phyloP scores from a whole-genome alignment of 2,113 vertebrate genomes.

The Hypocryptadius cinnamomeus region DNA sequence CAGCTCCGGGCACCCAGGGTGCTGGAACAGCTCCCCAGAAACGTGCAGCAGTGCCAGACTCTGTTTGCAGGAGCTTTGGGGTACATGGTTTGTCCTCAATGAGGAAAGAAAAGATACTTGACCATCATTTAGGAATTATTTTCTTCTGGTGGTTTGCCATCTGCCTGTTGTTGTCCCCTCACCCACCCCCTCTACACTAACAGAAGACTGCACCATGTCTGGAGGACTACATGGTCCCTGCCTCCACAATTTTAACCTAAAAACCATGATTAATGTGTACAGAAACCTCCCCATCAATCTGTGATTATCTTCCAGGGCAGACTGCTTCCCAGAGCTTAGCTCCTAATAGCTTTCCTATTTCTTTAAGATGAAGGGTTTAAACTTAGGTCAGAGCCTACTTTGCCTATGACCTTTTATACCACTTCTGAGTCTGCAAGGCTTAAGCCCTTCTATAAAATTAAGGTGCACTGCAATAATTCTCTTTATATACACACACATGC shows the following conservation, averaged over 20 bases:
- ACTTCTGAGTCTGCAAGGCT: background rate
- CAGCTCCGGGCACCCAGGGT: background rate
- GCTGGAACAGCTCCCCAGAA: background rate
- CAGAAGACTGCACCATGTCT: background rate
- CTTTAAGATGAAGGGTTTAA: background rate
- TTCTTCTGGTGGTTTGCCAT: background rate
- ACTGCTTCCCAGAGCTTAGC: background rate
- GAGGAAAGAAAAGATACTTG: background rate
- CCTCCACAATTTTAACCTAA: background rate
- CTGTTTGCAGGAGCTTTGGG: background rate
- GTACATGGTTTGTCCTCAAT: background rate
- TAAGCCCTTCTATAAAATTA: background rate
- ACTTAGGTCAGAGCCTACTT: background rate
- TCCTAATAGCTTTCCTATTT: background rate
- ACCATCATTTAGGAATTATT: background rate
- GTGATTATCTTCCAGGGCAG: background rate
- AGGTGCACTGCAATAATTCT: background rate
- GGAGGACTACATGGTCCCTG: fast-evolving
- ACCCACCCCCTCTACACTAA: background rate
- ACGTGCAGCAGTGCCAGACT: background rate
- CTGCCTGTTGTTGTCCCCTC: background rate
- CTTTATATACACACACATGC: background rate
- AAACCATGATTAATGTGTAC: background rate
- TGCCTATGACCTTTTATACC: background rate
- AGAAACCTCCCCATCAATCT: background rate